phyloP scores from a whole-genome alignment of 2,797 vertebrate genomes.

The Lophius americanus region DNA sequence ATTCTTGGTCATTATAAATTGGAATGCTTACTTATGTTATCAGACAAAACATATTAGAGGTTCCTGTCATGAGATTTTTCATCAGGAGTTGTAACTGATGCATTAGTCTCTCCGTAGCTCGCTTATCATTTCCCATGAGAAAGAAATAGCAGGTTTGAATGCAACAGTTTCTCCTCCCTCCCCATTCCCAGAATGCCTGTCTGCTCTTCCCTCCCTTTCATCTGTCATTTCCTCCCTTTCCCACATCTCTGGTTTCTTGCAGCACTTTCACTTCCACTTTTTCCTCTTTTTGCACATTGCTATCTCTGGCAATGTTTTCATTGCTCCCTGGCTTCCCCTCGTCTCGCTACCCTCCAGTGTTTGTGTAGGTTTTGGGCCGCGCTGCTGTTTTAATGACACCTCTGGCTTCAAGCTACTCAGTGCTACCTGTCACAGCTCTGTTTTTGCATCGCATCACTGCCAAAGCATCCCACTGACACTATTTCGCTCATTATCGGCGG shows the following conservation, averaged over 20 bases:
- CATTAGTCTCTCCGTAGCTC: constrained; percentile 1
- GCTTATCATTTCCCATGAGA: not conserved
- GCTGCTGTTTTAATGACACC: constrained; percentile 56
- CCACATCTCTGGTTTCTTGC: constrained; percentile 10
- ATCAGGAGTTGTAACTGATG: constrained; percentile 10
- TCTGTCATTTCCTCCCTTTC: constrained; percentile 18
- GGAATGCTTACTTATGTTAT: not conserved
- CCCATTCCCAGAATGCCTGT: constrained; percentile 11
- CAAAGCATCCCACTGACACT: constrained; percentile 54
- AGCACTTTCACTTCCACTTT: constrained; percentile 21
- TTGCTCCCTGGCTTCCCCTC: constrained; percentile 17
- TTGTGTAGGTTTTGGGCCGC: constrained; percentile 39
- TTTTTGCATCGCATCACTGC: constrained; percentile 58
- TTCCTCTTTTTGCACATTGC: constrained; percentile 2
- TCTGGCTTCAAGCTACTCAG: constrained; percentile 56
- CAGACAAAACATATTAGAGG: not conserved
- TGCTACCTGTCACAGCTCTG: constrained; percentile 65
- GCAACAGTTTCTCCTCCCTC: not conserved
- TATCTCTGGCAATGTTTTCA: constrained; percentile 8
- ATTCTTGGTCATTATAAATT: too few relatives aligned
- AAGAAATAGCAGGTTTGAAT: not conserved
- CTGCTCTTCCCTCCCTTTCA: constrained; percentile 24
- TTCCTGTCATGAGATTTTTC: constrained; percentile 6
- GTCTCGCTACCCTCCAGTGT: constrained; percentile 15
- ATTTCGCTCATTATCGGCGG: constrained; percentile 62